These are phyloP conservation scores for Pogona vitticeps DNA, from an alignment of 2,113 vertebrate genomes.

Conservation along the genomic window DNA sequence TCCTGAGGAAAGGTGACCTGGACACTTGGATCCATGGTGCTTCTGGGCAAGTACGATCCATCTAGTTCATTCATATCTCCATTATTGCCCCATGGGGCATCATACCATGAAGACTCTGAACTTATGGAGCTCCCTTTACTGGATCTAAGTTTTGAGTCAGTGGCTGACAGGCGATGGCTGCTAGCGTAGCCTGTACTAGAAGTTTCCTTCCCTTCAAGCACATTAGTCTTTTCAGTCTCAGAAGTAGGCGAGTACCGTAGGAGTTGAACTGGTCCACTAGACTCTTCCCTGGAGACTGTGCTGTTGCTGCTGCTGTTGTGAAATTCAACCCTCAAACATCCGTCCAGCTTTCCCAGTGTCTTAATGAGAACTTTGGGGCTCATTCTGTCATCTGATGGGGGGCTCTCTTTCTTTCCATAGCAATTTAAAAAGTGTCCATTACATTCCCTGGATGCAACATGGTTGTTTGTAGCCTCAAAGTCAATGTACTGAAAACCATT, in stretches of 20 bases:
- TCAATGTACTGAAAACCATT: conserved; percentile 76
- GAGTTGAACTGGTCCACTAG: conserved; percentile 85
- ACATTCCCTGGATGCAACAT: conserved; percentile 64
- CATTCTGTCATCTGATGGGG: conserved; percentile 78
- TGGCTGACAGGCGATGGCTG: conserved; percentile 68
- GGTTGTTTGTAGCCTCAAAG: conserved; percentile 67
- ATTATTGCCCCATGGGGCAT: conserved; percentile 89
- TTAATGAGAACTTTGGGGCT: conserved; percentile 95
- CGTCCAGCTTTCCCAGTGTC: conserved; percentile 86
- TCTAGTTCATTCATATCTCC: conserved; percentile 84
- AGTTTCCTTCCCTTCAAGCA: conserved; percentile 69
- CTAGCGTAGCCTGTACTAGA: conserved; percentile 66
- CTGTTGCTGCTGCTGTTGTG: conserved; percentile 77
- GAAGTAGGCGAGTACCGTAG: conserved; percentile 88
- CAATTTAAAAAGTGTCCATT: conserved; percentile 79
- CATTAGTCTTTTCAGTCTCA: conserved; percentile 72
- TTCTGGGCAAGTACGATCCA: conserved; percentile 70
- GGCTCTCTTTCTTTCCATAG: conserved; percentile 69
- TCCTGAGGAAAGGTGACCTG: conserved; percentile 65
- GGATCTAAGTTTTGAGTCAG: conserved; percentile 82
- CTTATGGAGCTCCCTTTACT: conserved; percentile 95
- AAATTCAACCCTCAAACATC: conserved; percentile 92
- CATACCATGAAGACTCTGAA: conserved; percentile 95
- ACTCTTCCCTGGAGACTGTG: conserved; percentile 70
- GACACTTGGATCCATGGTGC: conserved; percentile 73